Percentiles rank a stretch among this genome's conserved stretches.
These are phyloP conservation scores for Bothrops jararaca DNA, from an alignment of 2,113 vertebrate species.

Conservation along the genomic window DNA sequence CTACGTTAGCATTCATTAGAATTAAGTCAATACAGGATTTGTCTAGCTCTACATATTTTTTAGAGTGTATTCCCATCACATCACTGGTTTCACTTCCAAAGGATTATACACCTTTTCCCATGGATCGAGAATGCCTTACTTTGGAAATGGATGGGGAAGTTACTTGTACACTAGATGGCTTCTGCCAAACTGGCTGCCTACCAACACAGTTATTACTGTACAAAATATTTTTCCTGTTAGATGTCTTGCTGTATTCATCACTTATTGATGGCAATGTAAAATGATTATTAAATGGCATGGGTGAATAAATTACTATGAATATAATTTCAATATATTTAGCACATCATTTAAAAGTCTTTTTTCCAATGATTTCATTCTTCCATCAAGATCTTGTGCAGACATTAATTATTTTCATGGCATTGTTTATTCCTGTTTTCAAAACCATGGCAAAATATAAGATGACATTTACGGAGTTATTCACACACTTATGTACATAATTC, in stretches of 20 bases:
- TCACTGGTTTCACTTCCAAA: background rate
- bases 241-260: background rate
- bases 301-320: background rate
- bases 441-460: background rate
- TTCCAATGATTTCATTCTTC: background rate
- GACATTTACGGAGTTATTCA: background rate
- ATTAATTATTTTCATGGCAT: background rate
- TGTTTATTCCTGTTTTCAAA: background rate
- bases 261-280: background rate
- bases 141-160: background rate
- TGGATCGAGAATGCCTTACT: background rate
- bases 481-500: background rate
- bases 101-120: background rate
- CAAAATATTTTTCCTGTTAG: background rate
- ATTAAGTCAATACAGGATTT: background rate
- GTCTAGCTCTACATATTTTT: background rate
- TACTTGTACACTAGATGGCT: background rate
- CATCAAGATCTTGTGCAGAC: background rate
- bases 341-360: background rate
- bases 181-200: background rate
- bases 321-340: background rate
- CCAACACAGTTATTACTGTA: background rate
- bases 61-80: background rate
- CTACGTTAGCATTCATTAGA: background rate
- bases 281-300: background rate